Conservation (phyloP, 2,797 vertebrate species). For the Podarcis lilfordi region DNA sequence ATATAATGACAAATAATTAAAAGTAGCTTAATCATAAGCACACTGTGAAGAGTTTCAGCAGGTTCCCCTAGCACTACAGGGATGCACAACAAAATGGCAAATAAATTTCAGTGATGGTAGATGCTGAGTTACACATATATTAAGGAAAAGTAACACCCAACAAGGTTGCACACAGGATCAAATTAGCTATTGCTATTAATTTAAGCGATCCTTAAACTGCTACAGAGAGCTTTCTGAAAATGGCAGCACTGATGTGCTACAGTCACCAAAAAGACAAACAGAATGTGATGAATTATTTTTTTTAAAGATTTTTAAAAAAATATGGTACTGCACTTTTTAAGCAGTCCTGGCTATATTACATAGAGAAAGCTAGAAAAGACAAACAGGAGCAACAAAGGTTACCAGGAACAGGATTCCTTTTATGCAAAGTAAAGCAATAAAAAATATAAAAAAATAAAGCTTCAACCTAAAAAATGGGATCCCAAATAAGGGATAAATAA, state of each 20-base stretch:
- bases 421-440: neutral
- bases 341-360: neutral
- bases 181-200: neutral
- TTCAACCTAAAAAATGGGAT: neutral
- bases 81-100: neutral
- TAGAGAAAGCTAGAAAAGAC: neutral
- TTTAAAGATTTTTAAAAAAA: neutral
- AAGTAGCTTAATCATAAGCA: neutral
- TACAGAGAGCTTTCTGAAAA: neutral
- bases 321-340: neutral
- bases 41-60: neutral
- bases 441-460: too few species aligned
- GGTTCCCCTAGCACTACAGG: neutral
- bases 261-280: neutral
- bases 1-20: constrained; percentile 4
- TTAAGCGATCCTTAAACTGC: neutral
- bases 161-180: neutral
- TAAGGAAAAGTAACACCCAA: neutral
- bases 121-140: neutral
- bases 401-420: neutral
- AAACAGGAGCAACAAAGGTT: neutral
- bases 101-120: neutral
- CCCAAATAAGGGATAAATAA: neutral
- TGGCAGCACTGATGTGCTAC: neutral
- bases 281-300: neutral